Conservation (phyloP, 1,140 invertebrate genomes). For the Lineus longissimus region DNA sequence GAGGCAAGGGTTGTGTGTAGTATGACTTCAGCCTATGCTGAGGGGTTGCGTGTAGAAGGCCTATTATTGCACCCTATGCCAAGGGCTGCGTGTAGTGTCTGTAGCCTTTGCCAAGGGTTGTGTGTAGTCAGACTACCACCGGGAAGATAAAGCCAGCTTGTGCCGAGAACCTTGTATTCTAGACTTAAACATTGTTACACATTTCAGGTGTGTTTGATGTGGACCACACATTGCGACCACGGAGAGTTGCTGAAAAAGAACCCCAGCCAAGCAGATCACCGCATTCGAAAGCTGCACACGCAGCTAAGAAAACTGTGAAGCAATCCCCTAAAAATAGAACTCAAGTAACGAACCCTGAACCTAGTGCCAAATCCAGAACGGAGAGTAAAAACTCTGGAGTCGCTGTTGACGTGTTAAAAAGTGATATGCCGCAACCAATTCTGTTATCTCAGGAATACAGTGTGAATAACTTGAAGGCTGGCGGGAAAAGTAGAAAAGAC, state of each 20-base stretch:
- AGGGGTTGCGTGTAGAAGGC: too few species aligned
- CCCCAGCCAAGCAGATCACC: not conserved
- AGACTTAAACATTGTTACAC: not conserved
- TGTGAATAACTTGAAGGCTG: not conserved
- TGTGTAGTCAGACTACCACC: not conserved
- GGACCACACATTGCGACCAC: slow-evolving; percentile 35
- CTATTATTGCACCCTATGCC: not conserved
- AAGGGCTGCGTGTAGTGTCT: not conserved
- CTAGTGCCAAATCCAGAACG: not conserved
- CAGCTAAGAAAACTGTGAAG: not conserved
- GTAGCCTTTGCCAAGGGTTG: not conserved
- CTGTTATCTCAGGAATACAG: not conserved
- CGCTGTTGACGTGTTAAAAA: not conserved
- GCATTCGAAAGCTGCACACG: not conserved
- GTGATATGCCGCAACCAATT: not conserved
- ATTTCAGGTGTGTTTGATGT: slow-evolving; percentile 42
- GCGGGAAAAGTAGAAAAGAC: not conserved
- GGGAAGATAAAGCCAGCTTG: not conserved
- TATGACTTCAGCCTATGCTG: too few species aligned
- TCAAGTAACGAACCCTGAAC: not conserved
- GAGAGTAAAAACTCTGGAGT: not conserved
- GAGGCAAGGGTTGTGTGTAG: too few species aligned
- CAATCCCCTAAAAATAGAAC: slow-evolving; percentile 1
- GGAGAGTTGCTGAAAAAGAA: not conserved
- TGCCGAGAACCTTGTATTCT: too few species aligned